phyloP scores from a whole-genome alignment of 2,888 invertebrate genomes.

The Orthosia gracilis region DNA sequence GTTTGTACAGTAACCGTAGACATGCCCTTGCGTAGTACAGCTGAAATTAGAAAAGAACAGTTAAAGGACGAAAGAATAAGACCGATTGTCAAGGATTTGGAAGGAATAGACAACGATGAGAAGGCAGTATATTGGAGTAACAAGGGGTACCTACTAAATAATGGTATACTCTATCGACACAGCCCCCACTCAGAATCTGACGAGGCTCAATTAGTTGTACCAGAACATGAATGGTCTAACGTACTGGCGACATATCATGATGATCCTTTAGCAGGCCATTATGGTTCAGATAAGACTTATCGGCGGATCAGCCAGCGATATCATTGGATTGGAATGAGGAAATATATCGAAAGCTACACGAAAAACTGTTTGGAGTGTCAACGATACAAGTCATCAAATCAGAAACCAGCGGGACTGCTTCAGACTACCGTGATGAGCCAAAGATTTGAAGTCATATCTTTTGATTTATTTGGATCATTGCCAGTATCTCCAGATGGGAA shows the following conservation, averaged over 20 bases:
- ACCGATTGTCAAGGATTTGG: conserved; percentile 2
- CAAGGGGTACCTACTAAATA: conserved; percentile 25
- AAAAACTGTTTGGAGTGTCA: not conserved
- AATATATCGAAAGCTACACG: not conserved
- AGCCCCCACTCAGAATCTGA: conserved; percentile 20
- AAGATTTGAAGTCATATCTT: too few relatives aligned
- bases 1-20: conserved; percentile 15
- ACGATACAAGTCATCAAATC: not conserved
- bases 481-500: too few relatives aligned
- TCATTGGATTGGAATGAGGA: not conserved
- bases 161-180: conserved; percentile 5
- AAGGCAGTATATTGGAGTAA: too few relatives aligned
- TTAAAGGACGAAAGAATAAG: conserved; percentile 3
- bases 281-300: conserved; percentile 25
- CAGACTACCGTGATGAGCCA: too few relatives aligned
- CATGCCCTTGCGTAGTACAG: conserved; percentile 5
- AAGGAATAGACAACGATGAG: too few relatives aligned
- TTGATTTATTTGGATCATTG: too few relatives aligned
- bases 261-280: conserved; percentile 34
- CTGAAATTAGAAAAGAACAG: conserved; percentile 20
- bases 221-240: conserved; percentile 33
- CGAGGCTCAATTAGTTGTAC: conserved; percentile 40
- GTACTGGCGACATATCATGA: conserved; percentile 38
- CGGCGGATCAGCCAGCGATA: not conserved
- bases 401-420: not conserved